phyloP scores from a whole-genome alignment of 2,888 invertebrate species.

The Heliconius hortense region DNA sequence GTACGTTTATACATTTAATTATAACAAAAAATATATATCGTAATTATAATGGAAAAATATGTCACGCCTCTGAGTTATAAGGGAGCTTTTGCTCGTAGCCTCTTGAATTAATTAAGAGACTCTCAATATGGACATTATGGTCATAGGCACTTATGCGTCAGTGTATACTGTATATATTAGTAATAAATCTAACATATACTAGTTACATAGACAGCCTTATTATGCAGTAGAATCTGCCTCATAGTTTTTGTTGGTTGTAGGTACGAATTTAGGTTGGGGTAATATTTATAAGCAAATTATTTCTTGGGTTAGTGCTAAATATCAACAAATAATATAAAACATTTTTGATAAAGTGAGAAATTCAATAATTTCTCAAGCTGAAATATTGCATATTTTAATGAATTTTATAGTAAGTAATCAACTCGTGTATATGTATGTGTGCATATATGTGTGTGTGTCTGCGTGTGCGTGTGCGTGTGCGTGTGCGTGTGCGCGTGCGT shows the following conservation, averaged over 20 bases:
- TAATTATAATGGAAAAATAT: not conserved
- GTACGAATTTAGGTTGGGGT: too few relatives aligned
- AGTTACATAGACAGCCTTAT: not conserved
- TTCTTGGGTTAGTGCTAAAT: too few relatives aligned
- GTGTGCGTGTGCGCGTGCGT: too few relatives aligned
- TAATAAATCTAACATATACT: not conserved
- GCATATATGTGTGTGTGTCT: too few relatives aligned
- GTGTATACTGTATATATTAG: not conserved
- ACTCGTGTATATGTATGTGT: too few relatives aligned
- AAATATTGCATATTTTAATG: too few relatives aligned
- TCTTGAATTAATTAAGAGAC: slow-evolving; percentile 26
- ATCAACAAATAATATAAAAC: too few relatives aligned
- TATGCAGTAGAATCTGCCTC: not conserved
- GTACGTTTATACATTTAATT: not conserved
- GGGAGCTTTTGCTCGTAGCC: slow-evolving; percentile 15
- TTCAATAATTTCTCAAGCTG: too few relatives aligned
- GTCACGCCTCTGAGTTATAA: slow-evolving; percentile 3
- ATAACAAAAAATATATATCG: not conserved
- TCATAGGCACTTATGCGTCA: not conserved
- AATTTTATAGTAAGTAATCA: not conserved
- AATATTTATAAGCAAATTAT: too few relatives aligned
- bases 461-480: too few relatives aligned
- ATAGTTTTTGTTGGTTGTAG: not conserved
- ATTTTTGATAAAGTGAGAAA: too few relatives aligned
- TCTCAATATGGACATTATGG: slow-evolving; percentile 18